Percentiles rank a stretch among this genome's conserved stretches.
phyloP scores from a whole-genome alignment of 1,140 invertebrate genomes.

The Heliothis virescens region DNA sequence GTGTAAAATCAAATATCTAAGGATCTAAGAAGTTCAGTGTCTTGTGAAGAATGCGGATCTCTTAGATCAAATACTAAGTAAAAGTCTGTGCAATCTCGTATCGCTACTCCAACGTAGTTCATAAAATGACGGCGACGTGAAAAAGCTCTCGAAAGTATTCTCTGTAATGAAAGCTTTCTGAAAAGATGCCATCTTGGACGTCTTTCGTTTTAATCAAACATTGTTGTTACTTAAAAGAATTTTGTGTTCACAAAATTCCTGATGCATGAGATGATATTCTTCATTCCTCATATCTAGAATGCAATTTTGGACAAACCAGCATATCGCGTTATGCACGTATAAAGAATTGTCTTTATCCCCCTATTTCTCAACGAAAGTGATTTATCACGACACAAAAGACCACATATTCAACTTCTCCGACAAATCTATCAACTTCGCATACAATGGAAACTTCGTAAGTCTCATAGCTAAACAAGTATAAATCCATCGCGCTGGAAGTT shows the following conservation, averaged over 20 bases:
- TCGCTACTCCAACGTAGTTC: not conserved
- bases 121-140: not conserved
- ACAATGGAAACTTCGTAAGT: conserved; percentile 3
- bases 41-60: too few relatives aligned
- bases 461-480: conserved; percentile 7
- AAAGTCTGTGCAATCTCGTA: too few relatives aligned
- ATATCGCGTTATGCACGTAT: too few relatives aligned
- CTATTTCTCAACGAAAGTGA: not conserved
- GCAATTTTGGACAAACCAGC: too few relatives aligned
- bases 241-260: conserved; percentile 7
- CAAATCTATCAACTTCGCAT: not conserved
- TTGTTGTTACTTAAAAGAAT: conserved; percentile 4
- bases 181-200: conserved; percentile 7
- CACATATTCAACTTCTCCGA: not conserved
- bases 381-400: not conserved
- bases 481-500: conserved; percentile 42
- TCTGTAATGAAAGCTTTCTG: conserved; percentile 4
- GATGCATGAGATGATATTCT: not conserved
- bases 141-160: not conserved
- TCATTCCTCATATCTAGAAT: not conserved
- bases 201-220: conserved; percentile 23
- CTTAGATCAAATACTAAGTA: too few relatives aligned
- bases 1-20: too few relatives aligned
- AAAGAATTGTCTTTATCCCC: not conserved
- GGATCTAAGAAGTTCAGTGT: too few relatives aligned